Evolutionary conservation across 2,797 vertebrate genomes (phyloP), one percentile per base, ranked within the genome.

Genomic region (Liasis olivaceus): DNA sequence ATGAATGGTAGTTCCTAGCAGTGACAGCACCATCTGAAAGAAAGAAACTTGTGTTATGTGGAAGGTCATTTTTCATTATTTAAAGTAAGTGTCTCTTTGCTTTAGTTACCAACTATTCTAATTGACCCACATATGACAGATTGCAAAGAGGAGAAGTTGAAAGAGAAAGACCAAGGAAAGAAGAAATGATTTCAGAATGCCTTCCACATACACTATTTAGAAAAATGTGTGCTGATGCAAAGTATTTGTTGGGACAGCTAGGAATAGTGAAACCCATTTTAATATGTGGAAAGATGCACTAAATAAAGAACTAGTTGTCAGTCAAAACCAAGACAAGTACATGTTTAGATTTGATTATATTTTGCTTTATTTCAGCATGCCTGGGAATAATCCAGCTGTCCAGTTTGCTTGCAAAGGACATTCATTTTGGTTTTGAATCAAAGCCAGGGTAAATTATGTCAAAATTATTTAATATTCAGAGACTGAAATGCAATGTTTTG

Each of bases 231-330:
- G 13, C 13, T 24, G 91, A 28, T 62, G 28, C 77, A 60, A 90
- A 96, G 62, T 87, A 95, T 90, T 94, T 92, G 81, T 92, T 81
- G 88, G 66, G 95, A 91, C 94, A 93, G 92, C 93, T 95, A 91
- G 84, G 94, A 90, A 56, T 91, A 94, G 69, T 94, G 93, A 95
- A 96, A 58, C 90, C 89, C 94, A 94, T 95, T 96, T 96, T 66
- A 94, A 94, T 36, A 64, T 62, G 93, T 95, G 93, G 92, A 94
- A 95, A 95, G 95, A 95, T 96, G 95, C 92, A 94, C 26, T 60
- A 95, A 91, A 96, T 60, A 20, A 60, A 60, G 59, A 96, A 95
- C 77, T 94, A 93, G 87, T 95, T 96, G 84, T 94, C 90, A 91
- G 93, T 95, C 93, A 94, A 92, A 95, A 95, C 93, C 87, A 85